Percentiles rank a stretch among this genome's conserved stretches.
Evolutionary conservation across 2,113 vertebrate genomes (phyloP).

Genomic region (Grantiella picta): DNA sequence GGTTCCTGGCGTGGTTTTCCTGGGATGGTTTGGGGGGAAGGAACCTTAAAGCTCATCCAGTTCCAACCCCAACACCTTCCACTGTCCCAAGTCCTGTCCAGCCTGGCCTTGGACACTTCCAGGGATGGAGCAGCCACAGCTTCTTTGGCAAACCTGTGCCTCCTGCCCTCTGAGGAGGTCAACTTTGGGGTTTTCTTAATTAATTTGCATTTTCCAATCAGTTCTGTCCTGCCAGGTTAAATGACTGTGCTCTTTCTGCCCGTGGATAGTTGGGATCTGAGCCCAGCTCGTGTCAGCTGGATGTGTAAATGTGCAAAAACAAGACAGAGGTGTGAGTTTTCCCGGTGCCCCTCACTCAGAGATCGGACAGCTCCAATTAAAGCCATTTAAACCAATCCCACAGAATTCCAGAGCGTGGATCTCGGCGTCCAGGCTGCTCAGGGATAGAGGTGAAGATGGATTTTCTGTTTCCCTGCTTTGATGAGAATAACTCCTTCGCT

Average conservation of each 20-base stretch:
- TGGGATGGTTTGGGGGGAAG: not conserved
- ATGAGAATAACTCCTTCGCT: not conserved
- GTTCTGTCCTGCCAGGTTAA: not conserved
- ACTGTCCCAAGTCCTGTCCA: not conserved
- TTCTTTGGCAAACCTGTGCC: not conserved
- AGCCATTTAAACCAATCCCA: not conserved
- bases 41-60: not conserved
- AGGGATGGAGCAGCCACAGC: not conserved
- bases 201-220: not conserved
- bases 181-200: fast-evolving
- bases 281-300: not conserved
- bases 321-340: not conserved
- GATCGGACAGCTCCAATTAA: not conserved
- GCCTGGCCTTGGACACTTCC: not conserved
- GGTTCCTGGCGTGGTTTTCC: not conserved
- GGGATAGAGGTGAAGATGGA: not conserved
- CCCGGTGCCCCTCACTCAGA: not conserved
- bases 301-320: no score
- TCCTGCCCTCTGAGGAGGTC: not conserved
- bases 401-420: not conserved
- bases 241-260: fast-evolving
- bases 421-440: not conserved
- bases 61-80: not conserved
- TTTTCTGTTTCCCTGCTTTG: not conserved
- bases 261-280: not conserved